phyloP scores from a whole-genome alignment of 2,888 invertebrate genomes.

The Amblyjoppa fuscipennis region DNA sequence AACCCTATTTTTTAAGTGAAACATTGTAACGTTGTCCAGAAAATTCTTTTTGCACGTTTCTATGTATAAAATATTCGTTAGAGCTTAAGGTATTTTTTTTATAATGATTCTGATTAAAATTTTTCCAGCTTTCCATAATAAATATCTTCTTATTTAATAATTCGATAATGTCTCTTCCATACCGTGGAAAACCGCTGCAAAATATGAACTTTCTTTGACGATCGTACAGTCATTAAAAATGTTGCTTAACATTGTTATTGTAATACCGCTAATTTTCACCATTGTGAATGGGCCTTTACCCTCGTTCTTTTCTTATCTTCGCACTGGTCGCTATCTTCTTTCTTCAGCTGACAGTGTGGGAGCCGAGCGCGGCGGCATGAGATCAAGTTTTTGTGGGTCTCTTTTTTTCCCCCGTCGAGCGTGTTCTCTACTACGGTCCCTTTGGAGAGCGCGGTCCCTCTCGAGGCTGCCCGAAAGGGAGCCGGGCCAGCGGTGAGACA shows the following conservation, averaged over 20 bases:
- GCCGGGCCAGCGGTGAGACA: constrained; percentile 57
- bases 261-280: constrained; percentile 22
- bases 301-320: constrained; percentile 56
- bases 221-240: neutral
- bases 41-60: too few species aligned
- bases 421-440: constrained; percentile 45
- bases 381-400: constrained; percentile 72
- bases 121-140: neutral
- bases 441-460: constrained; percentile 45
- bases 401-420: constrained; percentile 50
- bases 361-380: constrained; percentile 70
- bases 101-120: neutral
- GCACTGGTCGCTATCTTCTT: constrained; percentile 52
- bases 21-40: too few species aligned
- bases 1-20: too few species aligned
- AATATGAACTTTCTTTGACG: neutral
- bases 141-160: neutral
- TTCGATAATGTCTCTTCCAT: neutral
- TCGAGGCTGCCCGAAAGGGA: constrained; percentile 58
- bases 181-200: neutral
- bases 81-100: neutral
- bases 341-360: constrained; percentile 70
- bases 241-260: constrained; percentile 1
- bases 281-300: constrained; percentile 37
- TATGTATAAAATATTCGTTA: too few species aligned